Evolutionary conservation across 1,140 invertebrate species (phyloP), one percentile per base, ranked within the genome.

Genomic region (Zaprionus taronus): DNA sequence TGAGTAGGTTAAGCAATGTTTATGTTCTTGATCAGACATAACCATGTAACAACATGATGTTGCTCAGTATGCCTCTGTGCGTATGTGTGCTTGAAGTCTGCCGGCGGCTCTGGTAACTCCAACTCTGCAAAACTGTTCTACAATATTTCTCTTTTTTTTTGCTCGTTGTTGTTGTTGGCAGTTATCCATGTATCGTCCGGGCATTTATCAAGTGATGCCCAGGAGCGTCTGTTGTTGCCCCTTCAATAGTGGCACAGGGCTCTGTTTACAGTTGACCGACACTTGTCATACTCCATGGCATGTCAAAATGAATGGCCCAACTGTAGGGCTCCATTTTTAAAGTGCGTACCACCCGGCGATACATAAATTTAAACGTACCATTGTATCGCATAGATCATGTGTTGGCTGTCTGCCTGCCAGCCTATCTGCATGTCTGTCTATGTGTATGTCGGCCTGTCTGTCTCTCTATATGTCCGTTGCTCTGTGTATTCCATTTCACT

Each of bases 231-330:
- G 63, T 64, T 47, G 63, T 62, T 72, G 57, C 63, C 53, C 20
- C 24, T 28, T 66, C 5, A 38, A 11, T 28, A 15, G 53, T n/a
- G 22, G 15, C 38, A 24, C n/a, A 47, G 20, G 17, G 22, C 65
- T 81, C 64, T 83, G 77, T 80, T 83, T 83, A 55, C 68, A 76
- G 77, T 47, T 77, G 81, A 77, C 81, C 72, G 65, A 66, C 81
- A 83, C 77, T 83, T 81, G 81, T 73, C 81, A 73, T 80, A 72
- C 67, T 76, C 60, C 63, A 58, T 62, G 66, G 71, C 62, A 66
- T 83, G 76, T 38, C 57, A 63, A 70, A 83, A 75, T 75, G 31
- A 49, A 79, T 79, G 61, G 34, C 38, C 38, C 47, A 28, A 14
- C 55, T 24, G 47, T 7, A 49, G 24, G 26, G 55, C 22, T 68